Percentiles rank a stretch among this genome's conserved stretches.
Conservation (phyloP, 2,113 vertebrate genomes). For the Carollia perspicillata region DNA sequence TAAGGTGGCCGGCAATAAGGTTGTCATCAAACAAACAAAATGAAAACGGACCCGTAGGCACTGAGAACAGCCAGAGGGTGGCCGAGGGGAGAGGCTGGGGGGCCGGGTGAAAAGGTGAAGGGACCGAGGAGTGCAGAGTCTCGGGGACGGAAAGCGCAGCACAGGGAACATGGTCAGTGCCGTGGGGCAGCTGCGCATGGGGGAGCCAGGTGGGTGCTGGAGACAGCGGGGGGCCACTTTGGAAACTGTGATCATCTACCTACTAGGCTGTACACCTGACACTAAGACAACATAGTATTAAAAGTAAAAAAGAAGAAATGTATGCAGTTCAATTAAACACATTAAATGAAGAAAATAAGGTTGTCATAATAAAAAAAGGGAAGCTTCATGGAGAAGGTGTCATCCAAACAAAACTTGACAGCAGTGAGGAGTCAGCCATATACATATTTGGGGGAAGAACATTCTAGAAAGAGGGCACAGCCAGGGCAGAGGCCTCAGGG, state of each 20-base stretch:
- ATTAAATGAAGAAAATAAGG: neutral
- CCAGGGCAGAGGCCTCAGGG: neutral
- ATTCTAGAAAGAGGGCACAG: neutral
- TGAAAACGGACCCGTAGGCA: neutral
- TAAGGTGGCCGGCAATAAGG: neutral
- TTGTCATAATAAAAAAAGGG: neutral
- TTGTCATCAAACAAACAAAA: neutral
- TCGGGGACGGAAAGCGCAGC: neutral
- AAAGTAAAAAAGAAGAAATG: neutral
- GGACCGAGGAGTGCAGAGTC: neutral
- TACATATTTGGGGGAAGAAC: neutral
- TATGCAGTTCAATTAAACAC: neutral
- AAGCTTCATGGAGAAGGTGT: fast-evolving
- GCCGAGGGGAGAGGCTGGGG: neutral
- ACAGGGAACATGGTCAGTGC: neutral
- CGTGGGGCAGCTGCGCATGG: fast-evolving
- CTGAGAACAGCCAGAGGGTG: neutral
- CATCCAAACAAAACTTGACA: neutral
- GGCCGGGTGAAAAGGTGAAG: neutral
- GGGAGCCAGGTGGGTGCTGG: neutral
- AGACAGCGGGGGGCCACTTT: neutral
- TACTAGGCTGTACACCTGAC: neutral
- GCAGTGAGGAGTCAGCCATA: fast-evolving
- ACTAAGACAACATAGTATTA: neutral
- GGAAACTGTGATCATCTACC: neutral